Base-by-base conservation (phyloP, 2,888 invertebrate species). In the Oeneis ivallda region DNA sequence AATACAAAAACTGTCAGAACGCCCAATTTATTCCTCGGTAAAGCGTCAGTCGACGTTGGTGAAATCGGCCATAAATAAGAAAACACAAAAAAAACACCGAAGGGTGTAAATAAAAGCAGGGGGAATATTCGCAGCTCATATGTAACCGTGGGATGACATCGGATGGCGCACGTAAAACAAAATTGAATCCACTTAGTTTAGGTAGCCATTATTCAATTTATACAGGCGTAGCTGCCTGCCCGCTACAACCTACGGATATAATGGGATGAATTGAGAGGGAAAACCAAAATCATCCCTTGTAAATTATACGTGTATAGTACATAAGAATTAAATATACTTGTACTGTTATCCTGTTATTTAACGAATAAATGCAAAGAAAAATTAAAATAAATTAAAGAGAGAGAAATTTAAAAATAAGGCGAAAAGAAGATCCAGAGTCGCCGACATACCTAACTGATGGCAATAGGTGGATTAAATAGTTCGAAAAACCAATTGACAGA, bases 121-220 rank as follows among this genome's bases (percentile, higher is more conserved):
- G 39, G 54, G 62, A 71, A 69, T 49, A 68, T 70, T 64, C 62
- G 66, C 64, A 54, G 57, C 60, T 70, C 67, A 64, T 70, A 71
- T 68, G 67, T 69, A 65, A 54, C 66, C 63, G 68, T 57, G 64
- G 68, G 68, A 62, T 68, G 65, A 72, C 69, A 52, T 73, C 70
- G 71, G 67, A 70, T 74, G 78, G 78, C 73, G 76, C 79, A 85
- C 81, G 83, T 82, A 83, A 81, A 81, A 80, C 82, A 82, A 85
- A 86, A 86, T 83, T 84, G 83, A 85, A 84, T 85, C 86, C 86
- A 85, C 83, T 87, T 86, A 87, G 85, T 76, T 75, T 80, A 78
- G 80, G 80, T 79, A 70, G 83, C 80, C 81, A 85, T 91, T 88
- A 89, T 88, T 89, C 87, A 88, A 89, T 89, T 88, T 87, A 78